phyloP scores from a whole-genome alignment of 2,797 vertebrate species.

The Simalia tracyae region DNA sequence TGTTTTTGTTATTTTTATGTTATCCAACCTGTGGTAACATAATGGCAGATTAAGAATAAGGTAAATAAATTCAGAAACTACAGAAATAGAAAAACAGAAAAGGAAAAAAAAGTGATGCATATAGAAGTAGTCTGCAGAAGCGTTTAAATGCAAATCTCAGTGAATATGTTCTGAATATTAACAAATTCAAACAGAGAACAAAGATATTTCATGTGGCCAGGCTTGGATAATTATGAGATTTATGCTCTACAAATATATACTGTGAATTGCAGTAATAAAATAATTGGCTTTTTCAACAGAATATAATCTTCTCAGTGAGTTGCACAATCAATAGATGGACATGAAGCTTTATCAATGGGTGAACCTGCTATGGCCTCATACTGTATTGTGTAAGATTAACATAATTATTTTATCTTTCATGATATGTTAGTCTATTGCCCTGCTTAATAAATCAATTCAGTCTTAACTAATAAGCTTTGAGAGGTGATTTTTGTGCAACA shows the following conservation, averaged over 20 bases:
- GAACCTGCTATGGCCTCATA: slow-evolving; percentile 38
- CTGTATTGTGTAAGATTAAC: slow-evolving; percentile 51
- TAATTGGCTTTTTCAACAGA: background rate
- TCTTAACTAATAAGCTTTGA: slow-evolving; percentile 42
- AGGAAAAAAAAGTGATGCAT: background rate
- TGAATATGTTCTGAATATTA: background rate
- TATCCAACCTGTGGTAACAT: background rate
- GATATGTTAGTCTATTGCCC: slow-evolving; percentile 14
- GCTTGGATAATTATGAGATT: background rate
- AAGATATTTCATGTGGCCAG: background rate
- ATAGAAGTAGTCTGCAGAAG: background rate
- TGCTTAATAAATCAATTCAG: slow-evolving; percentile 47
- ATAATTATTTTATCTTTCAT: slow-evolving; percentile 55
- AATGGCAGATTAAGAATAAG: background rate
- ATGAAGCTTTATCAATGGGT: slow-evolving; percentile 44
- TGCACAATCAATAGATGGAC: slow-evolving; percentile 22
- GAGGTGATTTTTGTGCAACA: slow-evolving; percentile 36
- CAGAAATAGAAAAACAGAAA: background rate
- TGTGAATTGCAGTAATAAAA: background rate
- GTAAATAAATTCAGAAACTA: background rate
- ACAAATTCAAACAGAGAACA: background rate
- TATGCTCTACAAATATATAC: background rate
- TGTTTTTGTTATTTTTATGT: background rate
- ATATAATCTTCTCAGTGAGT: background rate
- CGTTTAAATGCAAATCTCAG: background rate